phyloP scores from a whole-genome alignment of 2,113 vertebrate genomes.

The Malurus alboscapulatus region DNA sequence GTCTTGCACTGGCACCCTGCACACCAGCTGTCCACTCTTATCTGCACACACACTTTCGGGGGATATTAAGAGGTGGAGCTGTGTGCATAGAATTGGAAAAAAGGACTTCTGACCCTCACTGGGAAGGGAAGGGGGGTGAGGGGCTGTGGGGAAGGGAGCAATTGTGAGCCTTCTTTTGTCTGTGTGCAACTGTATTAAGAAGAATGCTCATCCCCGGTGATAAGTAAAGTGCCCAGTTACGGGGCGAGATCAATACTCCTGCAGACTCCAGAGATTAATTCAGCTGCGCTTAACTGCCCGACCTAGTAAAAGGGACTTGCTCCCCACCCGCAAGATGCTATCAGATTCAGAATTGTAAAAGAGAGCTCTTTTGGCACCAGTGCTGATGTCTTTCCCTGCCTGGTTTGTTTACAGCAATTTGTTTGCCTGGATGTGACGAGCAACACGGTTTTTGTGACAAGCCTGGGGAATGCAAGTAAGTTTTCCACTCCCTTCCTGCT shows the following conservation, averaged over 20 bases:
- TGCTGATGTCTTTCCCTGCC: constrained; percentile 18
- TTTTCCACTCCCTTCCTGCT: constrained; percentile 20
- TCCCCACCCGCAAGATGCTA: not conserved
- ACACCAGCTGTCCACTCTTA: constrained; percentile 99
- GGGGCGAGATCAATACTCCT: constrained; percentile 60
- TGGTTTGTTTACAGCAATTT: constrained; percentile 83
- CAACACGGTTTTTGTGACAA: constrained; percentile 94
- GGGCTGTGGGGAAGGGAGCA: constrained; percentile 67
- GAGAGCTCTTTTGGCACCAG: not conserved
- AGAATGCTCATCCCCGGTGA: constrained; percentile 80
- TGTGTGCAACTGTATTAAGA: constrained; percentile 86
- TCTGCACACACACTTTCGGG: constrained; percentile 92
- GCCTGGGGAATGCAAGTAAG: constrained; percentile 99
- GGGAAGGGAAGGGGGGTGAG: constrained; percentile 84
- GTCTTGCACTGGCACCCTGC: constrained; percentile 97
- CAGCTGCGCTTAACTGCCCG: constrained; percentile 51
- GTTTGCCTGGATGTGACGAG: constrained; percentile 94
- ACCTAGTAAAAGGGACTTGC: constrained; percentile 4
- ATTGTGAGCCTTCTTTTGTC: constrained; percentile 91
- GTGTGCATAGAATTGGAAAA: constrained; percentile 86
- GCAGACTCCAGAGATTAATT: constrained; percentile 63
- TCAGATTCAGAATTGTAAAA: not conserved
- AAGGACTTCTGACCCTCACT: constrained; percentile 97
- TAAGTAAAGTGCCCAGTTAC: constrained; percentile 72
- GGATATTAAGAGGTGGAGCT: constrained; percentile 90